A percentile compares a stretch with the other conserved stretches of the same genome.
These are phyloP conservation scores for Antrozous pallidus DNA, from an alignment of 2,797 vertebrate genomes.

Conservation along the genomic window DNA sequence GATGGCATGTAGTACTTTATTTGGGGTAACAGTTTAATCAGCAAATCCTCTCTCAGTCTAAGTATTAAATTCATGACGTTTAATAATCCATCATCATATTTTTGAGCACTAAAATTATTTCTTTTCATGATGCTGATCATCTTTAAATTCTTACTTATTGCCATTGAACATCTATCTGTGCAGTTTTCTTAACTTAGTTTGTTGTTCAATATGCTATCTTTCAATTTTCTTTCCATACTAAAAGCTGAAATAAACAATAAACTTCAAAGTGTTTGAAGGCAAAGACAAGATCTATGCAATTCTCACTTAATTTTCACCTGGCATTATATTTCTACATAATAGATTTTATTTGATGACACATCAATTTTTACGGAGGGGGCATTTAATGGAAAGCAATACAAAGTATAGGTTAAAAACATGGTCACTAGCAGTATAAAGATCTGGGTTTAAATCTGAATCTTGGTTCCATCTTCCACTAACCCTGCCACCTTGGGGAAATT, in stretches of 20 bases:
- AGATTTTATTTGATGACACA: neutral
- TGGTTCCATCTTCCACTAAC: neutral
- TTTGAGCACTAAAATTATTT: neutral
- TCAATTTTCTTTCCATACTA: neutral
- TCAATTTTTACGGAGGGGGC: neutral
- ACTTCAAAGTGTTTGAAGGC: neutral
- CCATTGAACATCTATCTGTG: neutral
- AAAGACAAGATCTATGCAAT: neutral
- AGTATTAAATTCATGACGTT: neutral
- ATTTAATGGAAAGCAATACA: neutral
- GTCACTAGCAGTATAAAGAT: neutral
- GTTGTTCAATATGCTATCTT: neutral
- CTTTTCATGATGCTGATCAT: neutral
- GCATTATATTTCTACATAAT: neutral
- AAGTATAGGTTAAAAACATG: neutral
- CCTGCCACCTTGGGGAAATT: neutral
- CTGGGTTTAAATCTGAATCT: constrained; percentile 24
- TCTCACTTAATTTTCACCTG: neutral
- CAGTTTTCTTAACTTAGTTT: neutral
- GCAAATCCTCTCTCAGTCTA: neutral
- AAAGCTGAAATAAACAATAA: neutral
- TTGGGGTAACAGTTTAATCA: neutral
- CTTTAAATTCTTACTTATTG: neutral
- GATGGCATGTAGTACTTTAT: neutral
- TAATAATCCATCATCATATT: neutral